Percentiles rank a stretch among this genome's conserved stretches.
Conservation (phyloP, 2,113 vertebrate genomes). For the Pungitius pungitius region DNA sequence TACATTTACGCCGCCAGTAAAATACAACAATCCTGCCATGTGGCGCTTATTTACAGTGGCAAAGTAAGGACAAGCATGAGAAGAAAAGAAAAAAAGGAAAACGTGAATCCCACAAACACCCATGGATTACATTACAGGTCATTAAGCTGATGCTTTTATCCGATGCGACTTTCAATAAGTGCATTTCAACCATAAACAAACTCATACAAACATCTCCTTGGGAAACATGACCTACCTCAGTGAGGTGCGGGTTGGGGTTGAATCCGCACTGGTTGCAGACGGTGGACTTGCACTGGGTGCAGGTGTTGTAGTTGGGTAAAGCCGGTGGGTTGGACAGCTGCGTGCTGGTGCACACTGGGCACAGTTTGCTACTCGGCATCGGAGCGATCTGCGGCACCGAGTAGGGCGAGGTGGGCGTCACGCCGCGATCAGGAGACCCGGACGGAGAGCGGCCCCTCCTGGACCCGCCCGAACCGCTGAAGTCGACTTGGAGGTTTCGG, state of each 20-base stretch:
- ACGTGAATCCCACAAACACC: not conserved
- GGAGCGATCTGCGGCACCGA: slow-evolving; percentile 96
- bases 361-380: slow-evolving; percentile 95
- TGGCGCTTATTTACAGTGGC: not conserved
- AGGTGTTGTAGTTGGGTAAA: slow-evolving; percentile 96
- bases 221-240: slow-evolving; percentile 85
- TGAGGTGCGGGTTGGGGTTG: slow-evolving; percentile 98
- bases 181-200: not conserved
- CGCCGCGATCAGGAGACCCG: slow-evolving; percentile 87
- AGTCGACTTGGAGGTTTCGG: slow-evolving; percentile 81
- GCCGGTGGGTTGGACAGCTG: slow-evolving; percentile 90
- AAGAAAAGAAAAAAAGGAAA: not conserved
- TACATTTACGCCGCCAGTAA: slow-evolving; percentile 6
- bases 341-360: slow-evolving; percentile 96
- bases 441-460: slow-evolving; percentile 79
- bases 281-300: slow-evolving; percentile 94
- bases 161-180: no score
- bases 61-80: not conserved
- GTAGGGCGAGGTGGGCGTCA: slow-evolving; percentile 96
- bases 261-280: slow-evolving; percentile 99
- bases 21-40: not conserved
- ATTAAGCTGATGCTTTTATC: no score
- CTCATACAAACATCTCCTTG: not conserved
- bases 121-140: not conserved
- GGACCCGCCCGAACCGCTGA: slow-evolving; percentile 65